Percentiles rank a stretch among this genome's conserved stretches.
These are phyloP conservation scores for Hapalemur alaotrensis DNA, from an alignment of 2,797 vertebrate species.

Conservation along the genomic window DNA sequence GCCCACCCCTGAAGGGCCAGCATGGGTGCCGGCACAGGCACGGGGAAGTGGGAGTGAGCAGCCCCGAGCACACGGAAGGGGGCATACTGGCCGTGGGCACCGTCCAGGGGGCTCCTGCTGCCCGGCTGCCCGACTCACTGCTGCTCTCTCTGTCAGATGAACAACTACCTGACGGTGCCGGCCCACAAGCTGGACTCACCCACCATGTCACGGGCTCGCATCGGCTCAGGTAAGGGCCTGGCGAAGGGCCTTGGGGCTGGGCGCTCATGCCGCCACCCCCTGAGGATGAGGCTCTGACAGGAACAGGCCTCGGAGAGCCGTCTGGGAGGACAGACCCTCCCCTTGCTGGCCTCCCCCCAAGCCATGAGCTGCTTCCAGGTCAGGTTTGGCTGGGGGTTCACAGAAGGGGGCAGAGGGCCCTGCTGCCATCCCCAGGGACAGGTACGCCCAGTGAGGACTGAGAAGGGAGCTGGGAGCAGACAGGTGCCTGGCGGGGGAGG, in stretches of 20 bases:
- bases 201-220: constrained; percentile 91
- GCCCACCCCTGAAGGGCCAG: not conserved
- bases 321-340: accelerated
- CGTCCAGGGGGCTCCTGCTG: accelerated
- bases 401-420: not conserved
- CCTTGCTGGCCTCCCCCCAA: not conserved
- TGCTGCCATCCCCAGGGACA: not conserved
- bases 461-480: not conserved
- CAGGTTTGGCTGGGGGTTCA: not conserved
- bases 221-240: constrained; percentile 91
- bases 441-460: not conserved
- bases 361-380: not conserved
- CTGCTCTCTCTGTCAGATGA: constrained; percentile 84
- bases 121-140: not conserved
- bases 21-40: not conserved
- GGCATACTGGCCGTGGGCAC: accelerated
- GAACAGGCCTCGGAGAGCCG: not conserved
- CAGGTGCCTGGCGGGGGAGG: not conserved
- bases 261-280: accelerated
- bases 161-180: constrained; percentile 95
- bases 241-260: accelerated
- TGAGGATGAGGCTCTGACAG: not conserved
- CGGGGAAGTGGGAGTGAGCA: accelerated
- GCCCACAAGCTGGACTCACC: constrained; percentile 91
- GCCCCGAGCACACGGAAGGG: accelerated